Base-by-base conservation (phyloP, 2,113 vertebrate species). In the Todiramphus saurophagus region DNA sequence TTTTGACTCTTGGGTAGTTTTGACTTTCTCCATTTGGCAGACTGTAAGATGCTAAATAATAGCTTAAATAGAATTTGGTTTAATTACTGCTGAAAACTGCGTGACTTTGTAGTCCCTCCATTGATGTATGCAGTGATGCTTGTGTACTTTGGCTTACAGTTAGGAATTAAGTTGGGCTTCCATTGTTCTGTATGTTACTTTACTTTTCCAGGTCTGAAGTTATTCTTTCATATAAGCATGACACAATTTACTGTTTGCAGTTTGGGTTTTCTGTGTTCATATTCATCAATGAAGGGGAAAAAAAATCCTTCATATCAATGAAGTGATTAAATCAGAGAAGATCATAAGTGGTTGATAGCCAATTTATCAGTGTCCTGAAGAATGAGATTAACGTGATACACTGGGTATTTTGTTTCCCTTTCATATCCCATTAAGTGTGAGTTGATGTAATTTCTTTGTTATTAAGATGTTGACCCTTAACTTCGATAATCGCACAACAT, bases 311-410 rank as follows among this genome's bases (percentile, higher is more conserved):
- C 23, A 33, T 93, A 14, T 44, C 56, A 73, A 63, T 70, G 8
- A 87, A 48, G 7, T n/a, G 39, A 53, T 75, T 75, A 46, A 62
- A 59, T n/a, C 24, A 1, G 39, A 67, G 37, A 73, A 20, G 33
- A 41, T 67, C 0, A 0, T 44, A 82, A 59, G 10, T 88, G 31
- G 35, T 33, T 25, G 3, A 27, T 72, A 51, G 0, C 25, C 10
- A n/a, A 5, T 88, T 60, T 56, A 3, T 17, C 27, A 16, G 7
- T 75, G 30, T 72, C 19, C 56, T 31, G 9, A 68, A 48, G 53
- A 83, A 39, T 16, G 56, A 67, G n/a, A 63, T 59, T 9, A 41
- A 5, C 3, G 2, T 73, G 10, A 20, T 50, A 16, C 2, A 0
- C n/a, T 41, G 39, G 35, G 21, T 1, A 33, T 74, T 76, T 62